Conservation (phyloP, 2,797 vertebrate species). For the Pangasius sanitwongsei region DNA sequence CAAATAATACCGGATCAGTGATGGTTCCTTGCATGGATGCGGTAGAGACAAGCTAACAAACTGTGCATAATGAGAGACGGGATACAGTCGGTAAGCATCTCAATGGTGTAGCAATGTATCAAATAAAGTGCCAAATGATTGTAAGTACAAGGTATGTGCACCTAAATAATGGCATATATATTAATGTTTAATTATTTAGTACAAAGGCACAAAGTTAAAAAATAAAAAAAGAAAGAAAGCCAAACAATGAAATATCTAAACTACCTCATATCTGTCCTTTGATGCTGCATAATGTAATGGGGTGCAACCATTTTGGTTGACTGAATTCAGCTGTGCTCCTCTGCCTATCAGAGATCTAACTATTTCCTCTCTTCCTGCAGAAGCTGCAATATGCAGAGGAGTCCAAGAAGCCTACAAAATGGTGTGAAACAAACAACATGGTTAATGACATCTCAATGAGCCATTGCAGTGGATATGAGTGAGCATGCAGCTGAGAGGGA, state of each 20-base stretch:
- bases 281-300: slow-evolving; percentile 95
- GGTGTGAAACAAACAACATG: background rate
- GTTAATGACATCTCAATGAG: background rate
- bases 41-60: background rate
- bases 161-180: background rate
- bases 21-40: background rate
- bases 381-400: slow-evolving; percentile 93
- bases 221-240: background rate
- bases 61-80: background rate
- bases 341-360: slow-evolving; percentile 85
- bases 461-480: background rate
- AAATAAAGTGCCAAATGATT: background rate
- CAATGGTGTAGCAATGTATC: too few relatives aligned
- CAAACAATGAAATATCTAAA: background rate
- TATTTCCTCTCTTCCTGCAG: slow-evolving; percentile 92
- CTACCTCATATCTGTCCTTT: slow-evolving; percentile 92
- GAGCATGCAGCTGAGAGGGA: background rate
- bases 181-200: background rate
- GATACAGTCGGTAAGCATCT: background rate
- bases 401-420: slow-evolving; percentile 86
- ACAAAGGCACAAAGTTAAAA: background rate
- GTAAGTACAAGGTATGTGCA: background rate
- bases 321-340: slow-evolving; percentile 88
- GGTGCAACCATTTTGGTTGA: slow-evolving; percentile 94
- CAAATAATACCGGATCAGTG: background rate